phyloP scores from a whole-genome alignment of 2,888 invertebrate genomes.

The Mylabris sibirica region DNA sequence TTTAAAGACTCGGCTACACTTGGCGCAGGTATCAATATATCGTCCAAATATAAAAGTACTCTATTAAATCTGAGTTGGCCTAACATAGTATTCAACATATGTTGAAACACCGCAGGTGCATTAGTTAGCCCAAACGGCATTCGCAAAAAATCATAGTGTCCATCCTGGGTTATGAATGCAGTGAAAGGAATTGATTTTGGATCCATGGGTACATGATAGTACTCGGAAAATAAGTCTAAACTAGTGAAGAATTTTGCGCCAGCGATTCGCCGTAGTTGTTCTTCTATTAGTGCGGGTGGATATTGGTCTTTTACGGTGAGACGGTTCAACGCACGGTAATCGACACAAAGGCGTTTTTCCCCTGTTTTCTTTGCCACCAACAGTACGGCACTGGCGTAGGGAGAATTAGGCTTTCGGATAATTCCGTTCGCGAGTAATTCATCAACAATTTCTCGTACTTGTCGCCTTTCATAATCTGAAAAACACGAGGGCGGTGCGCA shows the following conservation, averaged over 20 bases:
- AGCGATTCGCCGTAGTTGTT: slow-evolving; percentile 42
- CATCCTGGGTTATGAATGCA: slow-evolving; percentile 49
- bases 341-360: slow-evolving; percentile 42
- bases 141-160: no score
- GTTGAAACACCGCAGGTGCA: no score
- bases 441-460: no score
- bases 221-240: slow-evolving; percentile 47
- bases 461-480: no score
- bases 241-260: slow-evolving; percentile 44
- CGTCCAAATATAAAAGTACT: no score
- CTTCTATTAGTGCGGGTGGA: slow-evolving; percentile 49
- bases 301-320: slow-evolving; percentile 47
- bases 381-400: slow-evolving; percentile 30
- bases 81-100: no score
- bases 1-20: no score
- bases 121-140: no score
- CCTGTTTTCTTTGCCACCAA: slow-evolving; percentile 44
- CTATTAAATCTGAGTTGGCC: no score
- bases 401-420: slow-evolving; percentile 44
- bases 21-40: no score
- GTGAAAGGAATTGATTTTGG: slow-evolving; percentile 44
- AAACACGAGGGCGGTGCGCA: no score
- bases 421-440: slow-evolving; percentile 37
- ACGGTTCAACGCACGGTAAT: slow-evolving; percentile 48
- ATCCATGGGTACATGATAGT: slow-evolving; percentile 48